Conservation (phyloP, 2,797 vertebrate genomes). For the Vespertilio murinus region DNA sequence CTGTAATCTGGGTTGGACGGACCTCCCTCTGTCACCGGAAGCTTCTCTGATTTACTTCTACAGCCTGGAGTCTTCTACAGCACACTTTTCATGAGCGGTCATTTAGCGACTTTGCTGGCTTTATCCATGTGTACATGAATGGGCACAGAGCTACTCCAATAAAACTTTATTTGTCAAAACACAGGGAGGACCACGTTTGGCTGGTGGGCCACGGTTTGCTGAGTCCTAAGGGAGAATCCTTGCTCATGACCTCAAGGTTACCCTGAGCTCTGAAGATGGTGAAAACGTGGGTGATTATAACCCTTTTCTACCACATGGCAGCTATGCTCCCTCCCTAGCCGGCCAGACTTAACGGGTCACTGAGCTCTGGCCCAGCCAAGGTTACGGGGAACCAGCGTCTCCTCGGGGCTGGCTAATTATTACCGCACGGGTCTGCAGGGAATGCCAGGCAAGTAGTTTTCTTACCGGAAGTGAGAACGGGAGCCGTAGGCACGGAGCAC, state of each 20-base stretch:
- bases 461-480: conserved; percentile 79
- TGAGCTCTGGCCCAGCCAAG: conserved; percentile 42
- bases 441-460: conserved; percentile 83
- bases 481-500: conserved; percentile 63
- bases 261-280: conserved; percentile 3
- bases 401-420: conserved; percentile 78
- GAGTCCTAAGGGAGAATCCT: neutral
- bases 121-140: neutral
- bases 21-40: neutral
- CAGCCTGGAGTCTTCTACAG: neutral
- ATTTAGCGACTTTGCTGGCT: neutral
- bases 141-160: neutral
- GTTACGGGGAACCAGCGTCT: conserved; percentile 54
- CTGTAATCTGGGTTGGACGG: neutral
- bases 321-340: neutral
- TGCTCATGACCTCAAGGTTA: neutral
- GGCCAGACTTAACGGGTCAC: conserved; percentile 44
- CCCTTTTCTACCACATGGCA: neutral
- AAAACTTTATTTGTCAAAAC: conserved; percentile 15
- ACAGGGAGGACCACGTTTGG: neutral
- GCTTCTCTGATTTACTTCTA: neutral
- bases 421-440: conserved; percentile 77
- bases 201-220: neutral
- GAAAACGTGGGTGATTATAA: neutral
- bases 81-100: neutral